These are phyloP conservation scores for Galerucella nymphaeae DNA, from an alignment of 2,888 invertebrate species.

Conservation along the genomic window DNA sequence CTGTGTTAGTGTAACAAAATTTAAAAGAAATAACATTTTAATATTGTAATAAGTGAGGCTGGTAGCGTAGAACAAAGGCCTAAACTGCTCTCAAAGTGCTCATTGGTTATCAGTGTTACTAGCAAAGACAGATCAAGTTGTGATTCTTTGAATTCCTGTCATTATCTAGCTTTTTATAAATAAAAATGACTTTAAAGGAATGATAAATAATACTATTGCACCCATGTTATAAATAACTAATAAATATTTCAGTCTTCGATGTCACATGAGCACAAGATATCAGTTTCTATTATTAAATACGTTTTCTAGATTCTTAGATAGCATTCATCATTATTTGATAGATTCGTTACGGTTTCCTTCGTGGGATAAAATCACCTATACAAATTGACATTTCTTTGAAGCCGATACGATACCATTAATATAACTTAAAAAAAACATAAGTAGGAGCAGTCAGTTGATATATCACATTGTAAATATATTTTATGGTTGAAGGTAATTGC, in stretches of 20 bases:
- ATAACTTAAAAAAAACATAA: slow-evolving; percentile 8
- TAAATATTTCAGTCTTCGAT: background rate
- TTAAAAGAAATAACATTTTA: background rate
- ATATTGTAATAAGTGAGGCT: too few relatives aligned
- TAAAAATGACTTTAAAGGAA: too few relatives aligned
- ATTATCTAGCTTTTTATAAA: too few relatives aligned
- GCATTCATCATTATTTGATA: slow-evolving; percentile 28
- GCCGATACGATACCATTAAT: slow-evolving; percentile 12
- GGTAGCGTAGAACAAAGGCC: too few relatives aligned
- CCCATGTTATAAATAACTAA: too few relatives aligned
- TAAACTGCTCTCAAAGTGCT: too few relatives aligned
- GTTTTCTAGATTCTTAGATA: slow-evolving; percentile 29
- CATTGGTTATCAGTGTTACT: too few relatives aligned
- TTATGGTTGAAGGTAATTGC: slow-evolving; percentile 11
- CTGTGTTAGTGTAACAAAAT: background rate
- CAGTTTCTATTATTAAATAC: slow-evolving; percentile 27
- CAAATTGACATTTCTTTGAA: slow-evolving; percentile 35
- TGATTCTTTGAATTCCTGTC: too few relatives aligned
- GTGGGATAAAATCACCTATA: slow-evolving; percentile 23
- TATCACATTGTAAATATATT: slow-evolving; percentile 10
- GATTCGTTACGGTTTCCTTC: slow-evolving; percentile 23
- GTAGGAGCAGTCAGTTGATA: slow-evolving; percentile 18
- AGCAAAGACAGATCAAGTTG: too few relatives aligned
- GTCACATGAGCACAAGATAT: slow-evolving; percentile 11
- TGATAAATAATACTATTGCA: too few relatives aligned